Base-by-base conservation (phyloP, 2,888 invertebrate species). In the Epinotia bilunana region DNA sequence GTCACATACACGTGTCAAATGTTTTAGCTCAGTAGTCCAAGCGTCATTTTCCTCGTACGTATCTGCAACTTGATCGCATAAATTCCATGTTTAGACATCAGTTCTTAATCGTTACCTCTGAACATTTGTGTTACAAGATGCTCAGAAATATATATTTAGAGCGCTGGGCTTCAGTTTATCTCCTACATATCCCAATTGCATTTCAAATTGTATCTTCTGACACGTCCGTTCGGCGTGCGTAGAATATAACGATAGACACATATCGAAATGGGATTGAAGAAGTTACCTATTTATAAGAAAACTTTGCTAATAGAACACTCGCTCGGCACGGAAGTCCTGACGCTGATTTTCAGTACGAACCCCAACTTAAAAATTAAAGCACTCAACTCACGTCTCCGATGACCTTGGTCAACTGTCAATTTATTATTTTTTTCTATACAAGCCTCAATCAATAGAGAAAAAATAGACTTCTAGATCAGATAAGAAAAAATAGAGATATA, bases 41-140 rank as follows among this genome's bases (percentile, higher is more conserved):
- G 49, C 49, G 20, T 43, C 43, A 55, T 55, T 39, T 39, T 23
- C 2, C 39, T 39, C 39, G 33, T 3, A 49, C 7, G 43, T 43
- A 23, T 39, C 60, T 60, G 60, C 39, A 57, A 53, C 13, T 71
- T 53, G 60, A 68, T 68, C 49, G 16, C 33, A 60, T 53, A n/a
- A 39, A 67, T 65, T 63, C 16, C 49, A 28, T 70, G 58, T 70
- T 61, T 61, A 61, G 57, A 33, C 67, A 18, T 20, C 43, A 39
- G 33, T 57, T 67, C 55, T 58, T 39, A 68, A 57, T 55, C 55
- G 28, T 53, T 65, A 23, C 60, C 60, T 53, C 65, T 55, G 33
- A 67, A 55, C 28, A 53, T 18, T 55, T 67, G 57, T 57, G 49
- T 49, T 58, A 68, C 57, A 68, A 58, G 68, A 68, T 13, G 20